Conservation (phyloP, 2,113 vertebrate species). For the Gavialis gangeticus region DNA sequence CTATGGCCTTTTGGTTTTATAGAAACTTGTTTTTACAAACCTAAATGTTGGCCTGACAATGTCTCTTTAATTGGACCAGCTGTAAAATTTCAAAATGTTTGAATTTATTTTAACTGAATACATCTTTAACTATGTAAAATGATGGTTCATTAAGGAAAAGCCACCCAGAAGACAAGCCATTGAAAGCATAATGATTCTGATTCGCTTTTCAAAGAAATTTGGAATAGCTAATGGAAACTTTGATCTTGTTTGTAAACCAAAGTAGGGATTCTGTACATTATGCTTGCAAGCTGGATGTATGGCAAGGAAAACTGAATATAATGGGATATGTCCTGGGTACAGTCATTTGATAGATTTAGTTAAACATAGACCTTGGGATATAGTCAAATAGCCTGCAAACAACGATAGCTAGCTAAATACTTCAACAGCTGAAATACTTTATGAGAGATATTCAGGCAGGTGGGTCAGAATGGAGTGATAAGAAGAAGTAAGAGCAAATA, state of each 20-base stretch:
- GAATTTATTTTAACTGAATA: constrained; percentile 18
- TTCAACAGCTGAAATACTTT: background rate
- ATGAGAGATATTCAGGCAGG: background rate
- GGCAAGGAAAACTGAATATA: constrained; percentile 49
- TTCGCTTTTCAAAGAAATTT: constrained; percentile 63
- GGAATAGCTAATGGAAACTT: constrained; percentile 50
- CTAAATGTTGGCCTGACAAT: background rate
- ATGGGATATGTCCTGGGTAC: constrained; percentile 53
- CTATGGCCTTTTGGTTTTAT: background rate
- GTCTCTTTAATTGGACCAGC: constrained; percentile 37
- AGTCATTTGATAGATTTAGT: constrained; percentile 31
- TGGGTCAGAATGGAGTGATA: background rate
- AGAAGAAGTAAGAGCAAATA: background rate
- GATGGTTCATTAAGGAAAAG: constrained; percentile 57
- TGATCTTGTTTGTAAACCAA: constrained; percentile 67
- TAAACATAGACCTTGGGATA: constrained; percentile 9
- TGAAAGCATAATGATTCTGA: constrained; percentile 57
- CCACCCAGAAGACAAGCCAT: constrained; percentile 39
- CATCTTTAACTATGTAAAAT: constrained; percentile 37
- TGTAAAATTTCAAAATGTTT: constrained; percentile 32
- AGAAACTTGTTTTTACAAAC: background rate
- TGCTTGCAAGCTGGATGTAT: constrained; percentile 17
- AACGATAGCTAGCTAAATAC: background rate
- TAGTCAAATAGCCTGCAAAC: background rate
- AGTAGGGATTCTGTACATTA: constrained; percentile 42